Conservation (phyloP, 2,113 vertebrate genomes). For the Oenanthe oenanthe region DNA sequence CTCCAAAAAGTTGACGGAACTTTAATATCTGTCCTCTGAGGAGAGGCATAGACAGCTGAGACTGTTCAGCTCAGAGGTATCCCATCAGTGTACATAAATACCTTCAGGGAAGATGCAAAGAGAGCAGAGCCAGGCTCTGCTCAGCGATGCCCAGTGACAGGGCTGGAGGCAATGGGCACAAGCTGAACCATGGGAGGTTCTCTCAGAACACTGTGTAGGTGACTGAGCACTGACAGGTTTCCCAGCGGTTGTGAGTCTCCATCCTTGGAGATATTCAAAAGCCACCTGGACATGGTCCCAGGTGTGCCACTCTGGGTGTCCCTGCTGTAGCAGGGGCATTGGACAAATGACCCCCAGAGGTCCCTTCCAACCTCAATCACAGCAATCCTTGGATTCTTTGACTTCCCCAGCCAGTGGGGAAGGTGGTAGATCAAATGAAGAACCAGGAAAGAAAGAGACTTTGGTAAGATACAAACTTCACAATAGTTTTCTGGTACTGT, state of each 20-base stretch:
- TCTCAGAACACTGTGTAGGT: neutral
- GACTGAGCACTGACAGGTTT: neutral
- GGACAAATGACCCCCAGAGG: neutral
- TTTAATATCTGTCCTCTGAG: neutral
- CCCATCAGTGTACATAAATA: neutral
- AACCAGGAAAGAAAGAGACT: neutral
- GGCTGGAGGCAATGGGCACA: fast-evolving
- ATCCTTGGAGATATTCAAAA: neutral
- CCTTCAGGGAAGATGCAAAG: neutral
- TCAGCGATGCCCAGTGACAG: neutral
- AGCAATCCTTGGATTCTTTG: neutral
- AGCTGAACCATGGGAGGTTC: fast-evolving
- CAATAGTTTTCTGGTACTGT: neutral
- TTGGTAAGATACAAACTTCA: neutral
- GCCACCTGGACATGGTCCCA: fast-evolving
- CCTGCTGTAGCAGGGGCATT: neutral
- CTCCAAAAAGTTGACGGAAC: neutral
- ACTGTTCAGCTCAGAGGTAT: neutral
- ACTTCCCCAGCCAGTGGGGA: neutral
- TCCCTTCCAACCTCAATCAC: neutral
- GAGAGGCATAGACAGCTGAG: neutral
- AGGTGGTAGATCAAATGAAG: neutral
- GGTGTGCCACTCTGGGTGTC: neutral
- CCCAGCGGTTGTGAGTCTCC: neutral
- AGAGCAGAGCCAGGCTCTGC: neutral